A percentile compares a stretch with the other conserved stretches of the same genome.
Conservation (phyloP, 2,797 vertebrate genomes). For the Thamnophis elegans region DNA sequence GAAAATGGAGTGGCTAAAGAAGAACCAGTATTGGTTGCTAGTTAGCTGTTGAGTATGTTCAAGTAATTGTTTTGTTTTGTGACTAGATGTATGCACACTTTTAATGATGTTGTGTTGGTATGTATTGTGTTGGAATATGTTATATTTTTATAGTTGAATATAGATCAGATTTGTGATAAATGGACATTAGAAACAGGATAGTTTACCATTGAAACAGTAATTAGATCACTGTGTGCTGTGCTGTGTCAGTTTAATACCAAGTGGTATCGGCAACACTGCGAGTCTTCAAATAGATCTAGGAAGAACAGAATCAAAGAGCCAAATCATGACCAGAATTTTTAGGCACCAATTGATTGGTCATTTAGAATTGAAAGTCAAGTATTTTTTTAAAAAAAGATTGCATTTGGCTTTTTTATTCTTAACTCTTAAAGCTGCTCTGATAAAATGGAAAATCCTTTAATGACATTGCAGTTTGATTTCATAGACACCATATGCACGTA, state of each 20-base stretch:
- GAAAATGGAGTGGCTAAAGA: not conserved
- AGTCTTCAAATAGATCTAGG: not conserved
- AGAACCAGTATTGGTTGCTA: not conserved
- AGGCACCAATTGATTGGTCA: not conserved
- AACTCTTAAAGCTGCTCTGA: not conserved
- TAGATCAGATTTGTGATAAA: not conserved
- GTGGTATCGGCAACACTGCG: not conserved
- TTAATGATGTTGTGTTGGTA: not conserved
- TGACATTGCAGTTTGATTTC: not conserved
- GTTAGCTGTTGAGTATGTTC: not conserved
- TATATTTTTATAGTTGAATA: not conserved
- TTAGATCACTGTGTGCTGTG: not conserved
- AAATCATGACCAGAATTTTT: not conserved
- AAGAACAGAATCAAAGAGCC: not conserved
- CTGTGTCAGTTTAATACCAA: not conserved
- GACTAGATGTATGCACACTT: not conserved
- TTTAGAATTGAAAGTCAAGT: not conserved
- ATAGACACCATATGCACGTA: not conserved
- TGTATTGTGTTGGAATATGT: not conserved
- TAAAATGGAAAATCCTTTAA: not conserved
- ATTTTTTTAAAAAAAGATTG: not conserved
- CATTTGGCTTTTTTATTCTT: not conserved
- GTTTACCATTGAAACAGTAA: not conserved
- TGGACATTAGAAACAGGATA: not conserved
- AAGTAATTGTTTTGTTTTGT: not conserved